These are phyloP conservation scores for Caenorhabditis imperialis DNA, from an alignment of 2,888 invertebrate species.

Conservation along the genomic window DNA sequence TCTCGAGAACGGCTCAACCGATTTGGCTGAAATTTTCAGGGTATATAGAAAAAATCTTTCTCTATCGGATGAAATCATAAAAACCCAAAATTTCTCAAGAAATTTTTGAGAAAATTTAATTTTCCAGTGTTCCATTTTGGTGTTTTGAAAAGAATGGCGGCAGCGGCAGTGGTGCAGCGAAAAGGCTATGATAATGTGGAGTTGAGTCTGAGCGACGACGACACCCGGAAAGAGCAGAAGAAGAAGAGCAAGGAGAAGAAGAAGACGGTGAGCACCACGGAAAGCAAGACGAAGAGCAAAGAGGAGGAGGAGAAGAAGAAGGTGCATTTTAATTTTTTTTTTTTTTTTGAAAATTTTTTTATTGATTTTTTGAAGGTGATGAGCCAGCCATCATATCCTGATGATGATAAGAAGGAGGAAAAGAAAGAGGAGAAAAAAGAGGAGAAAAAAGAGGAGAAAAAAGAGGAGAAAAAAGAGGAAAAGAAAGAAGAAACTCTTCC, in stretches of 20 bases:
- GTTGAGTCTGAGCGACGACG: constrained; percentile 40
- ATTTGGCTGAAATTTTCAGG: no score
- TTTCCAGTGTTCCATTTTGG: no score
- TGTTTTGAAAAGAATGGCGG: constrained; percentile 20
- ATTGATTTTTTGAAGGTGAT: constrained; percentile 1
- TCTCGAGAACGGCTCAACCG: no score
- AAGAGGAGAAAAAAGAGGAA: not conserved
- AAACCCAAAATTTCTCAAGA: no score
- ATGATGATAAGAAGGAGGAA: constrained; percentile 18
- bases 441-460: not conserved
- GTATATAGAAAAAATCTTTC: no score
- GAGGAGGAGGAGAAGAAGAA: constrained; percentile 31
- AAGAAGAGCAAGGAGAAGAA: constrained; percentile 16
- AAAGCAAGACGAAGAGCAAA: constrained; percentile 19
- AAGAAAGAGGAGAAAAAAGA: constrained; percentile 8
- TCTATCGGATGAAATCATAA: no score
- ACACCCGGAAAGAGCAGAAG: constrained; percentile 12
- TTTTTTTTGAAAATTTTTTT: no score
- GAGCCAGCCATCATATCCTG: constrained; percentile 26
- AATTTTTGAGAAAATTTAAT: no score
- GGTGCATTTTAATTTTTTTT: not conserved
- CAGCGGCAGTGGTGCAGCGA: constrained; percentile 25
- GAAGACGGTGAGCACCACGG: constrained; percentile 19
- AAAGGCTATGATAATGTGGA: constrained; percentile 47
- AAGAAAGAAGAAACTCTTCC: no score